Percentiles rank a stretch among this genome's conserved stretches.
These are phyloP conservation scores for Potorous gilbertii DNA, from an alignment of 2,797 vertebrate genomes.

Conservation along the genomic window DNA sequence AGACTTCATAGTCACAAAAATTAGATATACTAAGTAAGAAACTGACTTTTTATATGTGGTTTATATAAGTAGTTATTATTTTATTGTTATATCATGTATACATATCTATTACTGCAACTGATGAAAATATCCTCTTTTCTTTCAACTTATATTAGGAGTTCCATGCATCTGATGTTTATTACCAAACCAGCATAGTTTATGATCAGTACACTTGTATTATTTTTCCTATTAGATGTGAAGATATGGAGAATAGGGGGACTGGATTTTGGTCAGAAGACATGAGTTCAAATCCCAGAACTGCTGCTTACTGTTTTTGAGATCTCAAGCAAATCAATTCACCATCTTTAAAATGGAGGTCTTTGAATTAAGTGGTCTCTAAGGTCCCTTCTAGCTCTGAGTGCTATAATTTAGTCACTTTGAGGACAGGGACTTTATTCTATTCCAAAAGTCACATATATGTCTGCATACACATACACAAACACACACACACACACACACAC, in stretches of 20 bases:
- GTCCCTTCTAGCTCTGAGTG: background rate
- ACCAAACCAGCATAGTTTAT: background rate
- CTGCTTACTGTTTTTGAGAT: background rate
- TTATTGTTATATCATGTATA: background rate
- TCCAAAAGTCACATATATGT: background rate
- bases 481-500: background rate
- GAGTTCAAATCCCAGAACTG: background rate
- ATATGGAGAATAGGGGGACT: background rate
- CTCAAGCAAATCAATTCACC: background rate
- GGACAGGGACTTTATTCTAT: background rate
- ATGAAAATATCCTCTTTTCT: background rate
- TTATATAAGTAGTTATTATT: background rate
- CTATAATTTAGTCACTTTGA: background rate
- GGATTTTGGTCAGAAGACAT: background rate
- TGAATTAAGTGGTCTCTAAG: background rate
- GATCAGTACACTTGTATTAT: background rate
- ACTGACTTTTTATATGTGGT: background rate
- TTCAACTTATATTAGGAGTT: background rate
- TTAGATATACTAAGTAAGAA: background rate
- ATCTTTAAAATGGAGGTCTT: background rate
- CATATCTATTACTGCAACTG: background rate
- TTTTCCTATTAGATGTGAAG: background rate
- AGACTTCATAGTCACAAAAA: background rate
- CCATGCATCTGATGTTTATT: background rate
- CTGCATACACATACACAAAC: background rate